Percentiles rank a stretch among this genome's conserved stretches.
phyloP scores from a whole-genome alignment of 2,113 vertebrate species.

The Chaenocephalus aceratus region DNA sequence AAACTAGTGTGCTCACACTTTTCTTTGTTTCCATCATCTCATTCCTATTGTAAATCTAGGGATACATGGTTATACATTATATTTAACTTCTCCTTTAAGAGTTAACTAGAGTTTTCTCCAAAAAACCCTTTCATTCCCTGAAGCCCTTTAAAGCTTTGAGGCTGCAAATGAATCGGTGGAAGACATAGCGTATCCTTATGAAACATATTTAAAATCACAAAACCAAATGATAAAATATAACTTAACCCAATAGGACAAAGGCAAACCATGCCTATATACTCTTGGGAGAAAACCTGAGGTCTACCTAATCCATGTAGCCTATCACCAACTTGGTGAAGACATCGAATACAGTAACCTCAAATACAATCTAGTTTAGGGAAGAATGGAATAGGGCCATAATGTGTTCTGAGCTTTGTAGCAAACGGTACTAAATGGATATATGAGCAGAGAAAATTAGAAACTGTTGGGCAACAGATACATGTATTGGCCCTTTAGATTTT shows the following conservation, averaged over 20 bases:
- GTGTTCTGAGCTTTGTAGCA: not conserved
- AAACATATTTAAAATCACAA: not conserved
- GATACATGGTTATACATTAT: not conserved
- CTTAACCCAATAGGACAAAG: not conserved
- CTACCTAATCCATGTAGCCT: conserved; percentile 3
- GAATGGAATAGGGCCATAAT: not conserved
- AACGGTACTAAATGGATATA: conserved; percentile 29
- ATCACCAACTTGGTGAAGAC: conserved; percentile 3
- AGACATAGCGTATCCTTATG: not conserved
- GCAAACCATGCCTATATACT: not conserved
- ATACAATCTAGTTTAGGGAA: not conserved
- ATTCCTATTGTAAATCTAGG: not conserved
- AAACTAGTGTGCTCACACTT: not conserved
- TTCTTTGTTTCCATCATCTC: not conserved
- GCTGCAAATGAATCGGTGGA: not conserved
- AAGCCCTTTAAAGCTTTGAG: not conserved
- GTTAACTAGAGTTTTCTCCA: not conserved
- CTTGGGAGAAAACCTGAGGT: not conserved
- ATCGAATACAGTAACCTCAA: conserved; percentile 28
- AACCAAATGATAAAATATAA: not conserved
- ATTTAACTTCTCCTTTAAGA: not conserved
- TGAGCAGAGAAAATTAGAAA: conserved; percentile 35
- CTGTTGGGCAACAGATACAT: conserved; percentile 15
- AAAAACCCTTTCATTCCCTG: not conserved
- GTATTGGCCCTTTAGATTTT: conserved; percentile 30